Evolutionary conservation across 2,797 vertebrate genomes (phyloP), one percentile per base, ranked within the genome.

Genomic region (Bovichtus variegatus): DNA sequence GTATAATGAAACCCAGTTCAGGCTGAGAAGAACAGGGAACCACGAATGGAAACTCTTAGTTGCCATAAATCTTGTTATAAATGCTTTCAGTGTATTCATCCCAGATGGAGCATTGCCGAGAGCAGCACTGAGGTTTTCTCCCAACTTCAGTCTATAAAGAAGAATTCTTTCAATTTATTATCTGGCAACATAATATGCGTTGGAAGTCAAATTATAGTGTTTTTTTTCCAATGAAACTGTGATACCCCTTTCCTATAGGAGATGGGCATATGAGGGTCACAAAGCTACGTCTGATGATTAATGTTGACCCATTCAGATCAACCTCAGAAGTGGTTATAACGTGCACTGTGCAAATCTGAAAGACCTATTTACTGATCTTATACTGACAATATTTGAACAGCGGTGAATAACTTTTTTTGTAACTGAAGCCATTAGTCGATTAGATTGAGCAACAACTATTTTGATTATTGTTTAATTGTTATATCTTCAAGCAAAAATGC

Each of bases 11-110:
- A 55, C 18, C 55, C 83, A 83, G 79, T 38, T 80, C 40, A 15
- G 65, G 57, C 31, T 74, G 55, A 70, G 82, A 80, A 82, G 76
- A 82, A 80, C 64, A 50, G 47, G 53, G 78, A 86, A 73, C 77
- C 41, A 53, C 44, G 46, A 61, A 85, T 87, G 89, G 90, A 93
- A 94, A 93, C 63, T 87, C 70, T 74, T 72, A 71, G 77, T 76
- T 65, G 70, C 81, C 78, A 71, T 91, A 90, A 93, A 91, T 91
- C 81, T 86, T 21, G 67, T 86, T 76, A 82, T 83, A 88, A 90
- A 91, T 76, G 70, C 78, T 85, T 89, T 84, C 85, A 90, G 80
- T 89, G 82, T 83, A 83, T 90, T 90, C 73, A 65, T 83, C 73
- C 77, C 84, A 87, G 82, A 90, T 88, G 83, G 74, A 85, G 76